Evolutionary conservation across 2,888 invertebrate genomes (phyloP).

Genomic region (Cataglyphis albicans): DNA sequence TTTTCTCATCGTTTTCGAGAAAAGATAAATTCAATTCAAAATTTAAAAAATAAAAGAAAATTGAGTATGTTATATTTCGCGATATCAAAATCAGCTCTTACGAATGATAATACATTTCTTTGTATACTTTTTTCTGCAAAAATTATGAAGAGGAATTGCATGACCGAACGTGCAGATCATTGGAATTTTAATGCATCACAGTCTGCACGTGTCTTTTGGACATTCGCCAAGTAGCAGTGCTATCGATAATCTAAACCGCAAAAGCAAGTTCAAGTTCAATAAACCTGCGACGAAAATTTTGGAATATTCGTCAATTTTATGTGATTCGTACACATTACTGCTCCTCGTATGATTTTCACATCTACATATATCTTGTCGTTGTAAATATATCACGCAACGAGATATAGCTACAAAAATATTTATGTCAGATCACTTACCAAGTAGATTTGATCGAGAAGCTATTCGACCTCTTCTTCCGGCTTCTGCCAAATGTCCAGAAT

Average conservation of each 20-base stretch:
- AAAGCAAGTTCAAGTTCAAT: conserved; percentile 66
- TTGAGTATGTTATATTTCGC: background rate
- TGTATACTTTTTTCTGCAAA: background rate
- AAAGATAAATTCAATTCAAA: background rate
- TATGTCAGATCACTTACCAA: conserved; percentile 30
- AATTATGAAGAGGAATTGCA: background rate
- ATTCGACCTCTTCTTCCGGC: conserved; percentile 87
- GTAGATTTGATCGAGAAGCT: conserved; percentile 87
- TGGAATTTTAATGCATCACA: conserved; percentile 2
- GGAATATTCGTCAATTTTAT: background rate
- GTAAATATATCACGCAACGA: background rate
- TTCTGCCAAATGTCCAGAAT: conserved; percentile 84
- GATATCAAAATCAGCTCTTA: background rate
- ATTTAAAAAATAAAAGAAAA: background rate
- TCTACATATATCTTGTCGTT: background rate
- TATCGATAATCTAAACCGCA: conserved; percentile 20
- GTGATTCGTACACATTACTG: background rate
- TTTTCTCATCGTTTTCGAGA: background rate
- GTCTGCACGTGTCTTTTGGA: conserved; percentile 63
- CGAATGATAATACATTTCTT: background rate
- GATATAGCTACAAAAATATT: background rate
- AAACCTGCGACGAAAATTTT: conserved; percentile 54
- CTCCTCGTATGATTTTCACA: background rate
- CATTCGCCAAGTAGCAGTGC: conserved; percentile 59
- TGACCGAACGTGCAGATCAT: background rate